These are phyloP conservation scores for Leptinotarsa undecemlineata DNA, from an alignment of 1,140 invertebrate genomes.

Conservation along the genomic window DNA sequence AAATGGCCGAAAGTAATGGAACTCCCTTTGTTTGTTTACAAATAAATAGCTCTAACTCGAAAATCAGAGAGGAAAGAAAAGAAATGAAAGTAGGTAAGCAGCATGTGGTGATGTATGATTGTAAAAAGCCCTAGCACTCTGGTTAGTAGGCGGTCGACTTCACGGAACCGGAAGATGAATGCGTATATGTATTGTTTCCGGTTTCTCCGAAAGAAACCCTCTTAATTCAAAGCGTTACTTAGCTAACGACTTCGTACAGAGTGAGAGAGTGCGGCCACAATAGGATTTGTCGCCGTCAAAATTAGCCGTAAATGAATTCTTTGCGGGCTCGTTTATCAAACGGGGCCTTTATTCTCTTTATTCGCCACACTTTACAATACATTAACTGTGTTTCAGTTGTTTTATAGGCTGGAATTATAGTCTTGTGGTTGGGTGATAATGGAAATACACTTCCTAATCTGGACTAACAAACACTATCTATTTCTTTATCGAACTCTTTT, in stretches of 20 bases:
- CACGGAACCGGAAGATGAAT: conserved; percentile 52
- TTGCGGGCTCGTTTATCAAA: conserved; percentile 52
- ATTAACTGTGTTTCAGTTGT: conserved; percentile 32
- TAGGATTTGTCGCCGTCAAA: conserved; percentile 51
- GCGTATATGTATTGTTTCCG: conserved; percentile 56
- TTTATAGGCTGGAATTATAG: conserved; percentile 16
- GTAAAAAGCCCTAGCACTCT: conserved; percentile 37
- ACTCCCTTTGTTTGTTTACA: not conserved
- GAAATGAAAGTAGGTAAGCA: conserved; percentile 33
- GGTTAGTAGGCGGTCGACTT: conserved; percentile 24
- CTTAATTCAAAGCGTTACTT: conserved; percentile 54
- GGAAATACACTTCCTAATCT: not conserved
- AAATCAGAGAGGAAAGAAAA: conserved; percentile 25
- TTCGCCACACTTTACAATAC: conserved; percentile 35
- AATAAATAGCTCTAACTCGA: not conserved
- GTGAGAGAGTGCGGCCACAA: conserved; percentile 44
- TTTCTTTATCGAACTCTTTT: too few relatives aligned
- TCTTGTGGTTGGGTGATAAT: not conserved
- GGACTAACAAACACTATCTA: too few relatives aligned
- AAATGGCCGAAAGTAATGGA: conserved; percentile 1
- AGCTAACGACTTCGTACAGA: conserved; percentile 51
- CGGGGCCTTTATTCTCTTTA: conserved; percentile 43
- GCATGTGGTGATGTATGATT: conserved; percentile 42
- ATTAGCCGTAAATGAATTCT: conserved; percentile 53
- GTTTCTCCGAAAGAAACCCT: conserved; percentile 53